These are phyloP conservation scores for Piscicola geometra DNA, from an alignment of 2,888 invertebrate genomes.

Conservation along the genomic window DNA sequence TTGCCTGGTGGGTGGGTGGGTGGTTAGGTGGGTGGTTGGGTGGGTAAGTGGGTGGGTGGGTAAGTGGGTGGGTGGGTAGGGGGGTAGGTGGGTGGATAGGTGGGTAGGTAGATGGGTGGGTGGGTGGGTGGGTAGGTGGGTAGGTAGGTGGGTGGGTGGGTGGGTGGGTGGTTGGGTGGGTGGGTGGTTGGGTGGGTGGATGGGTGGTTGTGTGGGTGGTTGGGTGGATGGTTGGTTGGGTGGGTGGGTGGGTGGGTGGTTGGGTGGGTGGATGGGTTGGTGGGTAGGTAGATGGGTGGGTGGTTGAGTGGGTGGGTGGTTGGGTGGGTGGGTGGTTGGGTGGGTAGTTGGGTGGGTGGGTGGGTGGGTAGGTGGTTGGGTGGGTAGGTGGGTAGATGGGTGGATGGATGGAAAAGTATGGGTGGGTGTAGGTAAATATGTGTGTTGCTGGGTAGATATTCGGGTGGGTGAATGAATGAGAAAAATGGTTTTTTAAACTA, in stretches of 20 bases:
- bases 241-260: constrained; percentile 16
- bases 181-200: no score
- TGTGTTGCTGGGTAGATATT: no score
- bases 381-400: background rate
- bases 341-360: background rate
- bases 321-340: background rate
- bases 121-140: background rate
- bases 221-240: background rate
- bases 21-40: background rate
- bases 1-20: background rate
- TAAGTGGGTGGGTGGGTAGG: background rate
- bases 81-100: background rate
- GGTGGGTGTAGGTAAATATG: background rate
- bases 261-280: background rate
- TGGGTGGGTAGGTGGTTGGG: background rate
- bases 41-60: background rate
- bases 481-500: no score
- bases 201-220: background rate
- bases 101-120: background rate
- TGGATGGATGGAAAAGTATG: background rate
- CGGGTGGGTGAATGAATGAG: no score
- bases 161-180: background rate
- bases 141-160: background rate
- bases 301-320: background rate
- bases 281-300: background rate